phyloP scores from a whole-genome alignment of 2,888 invertebrate species.

The Chouioia cunea region DNA sequence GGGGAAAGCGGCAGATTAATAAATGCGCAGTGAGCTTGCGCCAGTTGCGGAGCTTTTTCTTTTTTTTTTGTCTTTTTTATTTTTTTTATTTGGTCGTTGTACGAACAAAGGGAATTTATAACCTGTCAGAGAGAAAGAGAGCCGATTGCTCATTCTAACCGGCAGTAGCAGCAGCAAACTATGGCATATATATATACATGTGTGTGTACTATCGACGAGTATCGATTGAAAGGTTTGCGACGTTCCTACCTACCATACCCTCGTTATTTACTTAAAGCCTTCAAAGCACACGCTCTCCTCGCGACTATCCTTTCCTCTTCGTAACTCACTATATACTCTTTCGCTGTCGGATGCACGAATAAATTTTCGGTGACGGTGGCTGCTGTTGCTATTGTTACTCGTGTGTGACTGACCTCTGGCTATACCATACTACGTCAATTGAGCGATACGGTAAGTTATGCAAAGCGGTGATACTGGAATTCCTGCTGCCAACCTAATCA shows the following conservation, averaged over 20 bases:
- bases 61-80: conserved; percentile 3
- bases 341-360: conserved; percentile 25
- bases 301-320: background rate
- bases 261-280: conserved; percentile 46
- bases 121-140: conserved; percentile 30
- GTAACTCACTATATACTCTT: conserved; percentile 43
- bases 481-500: no score
- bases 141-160: conserved; percentile 37
- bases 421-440: no score
- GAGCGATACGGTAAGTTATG: no score
- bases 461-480: no score
- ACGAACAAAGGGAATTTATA: conserved; percentile 46
- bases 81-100: conserved; percentile 2
- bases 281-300: conserved; percentile 15
- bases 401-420: no score
- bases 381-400: no score
- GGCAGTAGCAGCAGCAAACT: background rate
- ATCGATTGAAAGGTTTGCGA: conserved; percentile 33
- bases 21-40: conserved; percentile 32
- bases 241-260: conserved; percentile 27
- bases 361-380: conserved; percentile 5
- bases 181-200: no score
- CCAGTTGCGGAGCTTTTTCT: no score
- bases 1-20: conserved; percentile 26
- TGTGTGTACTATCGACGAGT: conserved; percentile 31